Evolutionary conservation across 2,113 vertebrate genomes (phyloP), one percentile per base, ranked within the genome.

Genomic region (Microtus ochrogaster): DNA sequence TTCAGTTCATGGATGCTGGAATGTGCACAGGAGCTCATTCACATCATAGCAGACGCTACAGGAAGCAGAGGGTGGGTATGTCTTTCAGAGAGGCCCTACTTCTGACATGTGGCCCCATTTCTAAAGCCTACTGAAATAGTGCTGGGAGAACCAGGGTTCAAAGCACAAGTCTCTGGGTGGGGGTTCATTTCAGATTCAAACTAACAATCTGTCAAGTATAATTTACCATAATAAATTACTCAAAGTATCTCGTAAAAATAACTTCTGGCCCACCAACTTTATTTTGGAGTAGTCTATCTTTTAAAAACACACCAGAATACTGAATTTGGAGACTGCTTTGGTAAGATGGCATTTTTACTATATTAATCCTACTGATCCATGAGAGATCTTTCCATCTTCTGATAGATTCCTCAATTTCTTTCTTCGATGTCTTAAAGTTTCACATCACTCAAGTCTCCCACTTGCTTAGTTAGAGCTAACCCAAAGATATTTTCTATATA

Each of bases 231-330:
- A 55, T 63, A 92, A 63, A 79, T 63, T 90, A 78, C 41, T 83
- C 72, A 95, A 70, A 79, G 49, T 95, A 88, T 47, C 21, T 28
- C 78, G 19, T 52, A 81, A 86, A 84, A 95, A 73, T 74, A 88
- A 84, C 33, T 65, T 79, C 72, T 93, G 63, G 94, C 49, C 28
- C 61, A 63, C 41, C 2, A 81, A 88, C 79, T 88, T 92, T 39
- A 92, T 28, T 94, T 90, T 92, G 36, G 22, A 30, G 83, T 36
- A 76, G 74, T 95, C 90, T 63, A 79, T 55, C 21, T 6, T 36
- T 49, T 89, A 65, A 73, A 87, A 61, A 68, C 44, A 33, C 82
- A 73, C 52, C 39, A 90, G 78, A 91, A 91, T 22, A 81, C n/a
- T 83, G 36, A 61, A 82, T 61, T n/a, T 61, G 22, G 14, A 61